phyloP scores from a whole-genome alignment of 2,797 vertebrate genomes.

The Amphiprion clarkii region DNA sequence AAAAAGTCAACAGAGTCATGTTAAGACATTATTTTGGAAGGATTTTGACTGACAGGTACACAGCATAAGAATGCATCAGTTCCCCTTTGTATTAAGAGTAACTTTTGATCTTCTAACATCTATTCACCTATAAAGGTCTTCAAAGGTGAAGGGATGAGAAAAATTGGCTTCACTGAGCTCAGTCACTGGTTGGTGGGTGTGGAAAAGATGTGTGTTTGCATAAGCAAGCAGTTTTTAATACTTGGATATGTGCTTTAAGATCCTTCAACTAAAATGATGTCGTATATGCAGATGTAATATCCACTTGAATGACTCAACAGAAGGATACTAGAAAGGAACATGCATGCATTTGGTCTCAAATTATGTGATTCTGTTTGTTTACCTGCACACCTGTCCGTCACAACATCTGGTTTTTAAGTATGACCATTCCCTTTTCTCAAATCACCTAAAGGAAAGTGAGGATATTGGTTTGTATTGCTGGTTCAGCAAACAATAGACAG shows the following conservation, averaged over 20 bases:
- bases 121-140: not conserved
- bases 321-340: not conserved
- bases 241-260: not conserved
- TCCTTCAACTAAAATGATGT: not conserved
- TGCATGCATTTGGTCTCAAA: not conserved
- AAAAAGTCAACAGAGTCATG: slow-evolving; percentile 9
- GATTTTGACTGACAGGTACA: not conserved
- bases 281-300: not conserved
- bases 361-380: not conserved
- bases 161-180: slow-evolving; percentile 16
- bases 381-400: not conserved
- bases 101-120: not conserved
- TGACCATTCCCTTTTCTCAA: not conserved
- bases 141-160: not conserved
- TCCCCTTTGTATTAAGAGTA: not conserved
- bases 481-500: not conserved
- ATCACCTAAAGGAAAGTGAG: not conserved
- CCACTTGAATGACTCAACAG: not conserved
- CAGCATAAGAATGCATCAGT: slow-evolving; percentile 15
- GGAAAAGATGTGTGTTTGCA: not conserved
- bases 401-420: not conserved
- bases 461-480: not conserved
- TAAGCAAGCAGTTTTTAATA: not conserved
- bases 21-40: slow-evolving; percentile 1
- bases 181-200: not conserved